phyloP scores from a whole-genome alignment of 2,113 vertebrate species.

The Cryptotis parvus region DNA sequence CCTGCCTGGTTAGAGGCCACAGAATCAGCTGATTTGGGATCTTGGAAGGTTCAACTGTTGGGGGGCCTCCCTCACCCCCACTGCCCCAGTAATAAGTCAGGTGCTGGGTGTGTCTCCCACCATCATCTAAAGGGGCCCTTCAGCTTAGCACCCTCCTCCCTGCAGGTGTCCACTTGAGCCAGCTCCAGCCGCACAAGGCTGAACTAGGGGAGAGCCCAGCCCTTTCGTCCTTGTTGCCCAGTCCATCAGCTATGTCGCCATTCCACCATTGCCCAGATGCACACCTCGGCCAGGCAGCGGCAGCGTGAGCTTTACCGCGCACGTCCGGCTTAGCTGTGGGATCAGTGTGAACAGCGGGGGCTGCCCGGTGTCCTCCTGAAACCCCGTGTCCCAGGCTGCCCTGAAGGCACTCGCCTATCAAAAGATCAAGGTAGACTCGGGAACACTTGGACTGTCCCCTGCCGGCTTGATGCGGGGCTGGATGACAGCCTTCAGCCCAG shows the following conservation, averaged over 20 bases:
- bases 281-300: background rate
- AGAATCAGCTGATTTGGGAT: background rate
- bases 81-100: background rate
- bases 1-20: background rate
- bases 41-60: background rate
- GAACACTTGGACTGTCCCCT: background rate
- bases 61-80: background rate
- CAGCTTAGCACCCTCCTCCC: background rate
- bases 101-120: background rate
- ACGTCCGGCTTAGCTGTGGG: background rate
- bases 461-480: no score
- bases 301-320: background rate
- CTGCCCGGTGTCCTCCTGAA: background rate
- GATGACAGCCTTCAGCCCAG: no score
- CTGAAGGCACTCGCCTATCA: background rate
- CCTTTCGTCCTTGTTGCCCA: slow-evolving; percentile 16
- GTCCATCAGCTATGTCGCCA: background rate
- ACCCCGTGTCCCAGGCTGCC: background rate
- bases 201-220: background rate
- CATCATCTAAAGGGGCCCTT: background rate
- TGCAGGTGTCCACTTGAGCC: background rate
- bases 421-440: background rate
- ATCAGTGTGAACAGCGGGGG: background rate
- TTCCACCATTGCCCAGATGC: background rate
- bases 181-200: background rate